Evolutionary conservation across 1,140 invertebrate genomes (phyloP), one percentile per base, ranked within the genome.

Genomic region (Heliconius congener): DNA sequence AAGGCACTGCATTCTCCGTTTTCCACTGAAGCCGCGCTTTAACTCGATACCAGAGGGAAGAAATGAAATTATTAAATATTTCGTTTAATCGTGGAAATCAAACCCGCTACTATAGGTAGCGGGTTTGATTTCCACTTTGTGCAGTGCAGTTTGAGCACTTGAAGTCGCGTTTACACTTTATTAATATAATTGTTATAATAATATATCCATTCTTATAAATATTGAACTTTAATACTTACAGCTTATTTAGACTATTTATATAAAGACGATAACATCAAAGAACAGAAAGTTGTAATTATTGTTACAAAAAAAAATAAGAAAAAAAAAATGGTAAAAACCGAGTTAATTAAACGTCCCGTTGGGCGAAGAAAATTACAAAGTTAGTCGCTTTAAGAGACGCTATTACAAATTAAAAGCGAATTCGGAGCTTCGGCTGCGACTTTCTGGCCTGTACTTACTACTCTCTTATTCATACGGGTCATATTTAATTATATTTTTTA

Each of bases 321-420:
- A 87, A 76, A 23, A 76, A 85, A 84, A 86, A 87, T 85, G 75
- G 84, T 81, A 57, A 85, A 87, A 86, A 82, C 74, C 57, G 80
- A 83, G 82, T 86, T 84, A 88, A 88, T 88, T 88, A 86, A 85
- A 85, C 82, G 82, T 85, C 85, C 81, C 84, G 83, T 83, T 83
- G 80, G 83, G 78, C 82, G 81, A 80, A 81, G 81, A 55, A 87
- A 88, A 86, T 84, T 86, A 86, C 80, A 83, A 85, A 85, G 83
- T 85, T 84, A 78, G 78, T 78, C 83, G 82, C 86, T 86, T 83
- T 78, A 73, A 66, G 52, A 75, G n/a, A 77, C 71, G 78, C 82
- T 82, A 80, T 88, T 85, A 86, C 84, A 85, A 85, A 86, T 88
- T 86, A 85, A 88, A 83, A 80, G 82, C 80, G 82, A 81, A 74